Base-by-base conservation (phyloP, 2,797 vertebrate genomes). In the Dallia pectoralis region DNA sequence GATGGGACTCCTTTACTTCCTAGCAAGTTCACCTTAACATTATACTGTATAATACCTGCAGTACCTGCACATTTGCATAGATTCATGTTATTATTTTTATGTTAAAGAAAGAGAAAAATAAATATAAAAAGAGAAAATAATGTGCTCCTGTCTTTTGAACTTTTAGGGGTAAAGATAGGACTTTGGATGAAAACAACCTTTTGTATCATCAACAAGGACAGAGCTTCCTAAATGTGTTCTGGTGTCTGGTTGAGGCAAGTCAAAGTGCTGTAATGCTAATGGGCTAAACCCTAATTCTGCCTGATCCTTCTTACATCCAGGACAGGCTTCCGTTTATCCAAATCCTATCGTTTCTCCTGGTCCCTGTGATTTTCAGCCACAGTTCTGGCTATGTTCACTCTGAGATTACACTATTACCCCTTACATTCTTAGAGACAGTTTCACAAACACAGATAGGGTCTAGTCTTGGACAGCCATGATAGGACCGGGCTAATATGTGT, bases 261-360 rank as follows among this genome's bases (percentile, higher is more conserved):
- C 72, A 65, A 68, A 47, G 83, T 90, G 84, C 88, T 79, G 80
- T 89, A 89, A 91, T 75, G 40, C 33, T 70, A 56, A 7, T 48
- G 72, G 79, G 44, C 56, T 79, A 87, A 90, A 88, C 89, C 87
- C 63, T 75, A 44, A 91, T 86, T 88, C 86, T 71, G 47, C 70
- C 56, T 79, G 87, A 90, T 89, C 89, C 87, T 61, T 75, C 78
- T 51, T 81, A 81, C 80, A 89, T 89, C 84, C 78, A 85, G 76
- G 84, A 74, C 79, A 59, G 36, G 87, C 82, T 79, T 76, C 77
- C 82, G 85, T 85, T 91, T 92, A 93, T 92, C 91, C 88, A 81
- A 75, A 80, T 77, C 40, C 40, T 70, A 30, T 51, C 44, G 15
- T 12, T 56, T 59, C 22, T 59, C 25, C 53, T 59, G 22, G 3